Percentiles rank a stretch among this genome's conserved stretches.
These are phyloP conservation scores for Phainopepla nitens DNA, from an alignment of 2,113 vertebrate species.

Conservation along the genomic window DNA sequence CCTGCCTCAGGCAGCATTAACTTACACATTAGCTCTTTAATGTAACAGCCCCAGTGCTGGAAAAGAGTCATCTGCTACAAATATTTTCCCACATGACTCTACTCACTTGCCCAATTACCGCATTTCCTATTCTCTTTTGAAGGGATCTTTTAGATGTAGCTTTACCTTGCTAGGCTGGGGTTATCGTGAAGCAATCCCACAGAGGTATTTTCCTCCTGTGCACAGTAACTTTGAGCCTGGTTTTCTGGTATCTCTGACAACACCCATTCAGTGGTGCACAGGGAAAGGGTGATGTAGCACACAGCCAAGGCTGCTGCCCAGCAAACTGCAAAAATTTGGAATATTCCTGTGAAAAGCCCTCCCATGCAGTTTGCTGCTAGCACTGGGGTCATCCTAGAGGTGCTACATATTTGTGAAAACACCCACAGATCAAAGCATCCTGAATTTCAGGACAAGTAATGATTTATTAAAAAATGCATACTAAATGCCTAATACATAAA, in stretches of 20 bases:
- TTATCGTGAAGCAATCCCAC: neutral
- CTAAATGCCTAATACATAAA: constrained; percentile 21
- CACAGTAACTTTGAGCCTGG: neutral
- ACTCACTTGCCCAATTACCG: neutral
- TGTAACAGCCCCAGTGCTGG: neutral
- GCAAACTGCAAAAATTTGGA: neutral
- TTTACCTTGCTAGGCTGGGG: neutral
- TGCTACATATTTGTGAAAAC: neutral
- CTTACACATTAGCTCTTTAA: constrained; percentile 39
- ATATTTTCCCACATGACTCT: constrained; percentile 31
- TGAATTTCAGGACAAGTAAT: neutral
- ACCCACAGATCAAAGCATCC: neutral
- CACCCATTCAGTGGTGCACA: no score
- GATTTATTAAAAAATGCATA: constrained; percentile 17
- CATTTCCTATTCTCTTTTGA: neutral
- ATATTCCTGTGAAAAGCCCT: neutral
- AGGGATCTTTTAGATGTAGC: neutral
- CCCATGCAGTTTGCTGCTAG: neutral
- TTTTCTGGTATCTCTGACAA: neutral
- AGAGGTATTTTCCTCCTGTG: neutral
- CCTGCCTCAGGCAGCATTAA: constrained; percentile 54
- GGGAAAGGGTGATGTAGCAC: neutral
- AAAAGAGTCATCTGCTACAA: neutral
- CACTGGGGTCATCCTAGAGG: neutral
- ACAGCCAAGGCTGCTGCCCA: neutral